phyloP scores from a whole-genome alignment of 37 sponge, comb jelly and placozoan species.

The Beroe forskalii region DNA sequence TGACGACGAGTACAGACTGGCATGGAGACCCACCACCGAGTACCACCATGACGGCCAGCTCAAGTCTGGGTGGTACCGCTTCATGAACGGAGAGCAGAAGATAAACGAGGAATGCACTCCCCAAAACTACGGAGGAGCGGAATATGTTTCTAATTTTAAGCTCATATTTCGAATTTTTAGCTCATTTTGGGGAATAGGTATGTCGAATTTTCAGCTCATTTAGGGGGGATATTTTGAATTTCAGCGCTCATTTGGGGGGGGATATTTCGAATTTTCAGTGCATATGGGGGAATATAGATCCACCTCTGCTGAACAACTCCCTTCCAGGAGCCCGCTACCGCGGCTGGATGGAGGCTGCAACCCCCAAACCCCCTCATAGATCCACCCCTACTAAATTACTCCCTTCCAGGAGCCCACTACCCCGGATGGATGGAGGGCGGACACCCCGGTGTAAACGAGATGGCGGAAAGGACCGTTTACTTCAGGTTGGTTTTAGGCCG shows the following conservation, averaged over 20 bases:
- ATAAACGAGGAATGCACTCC: constrained; percentile 62
- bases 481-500: no score
- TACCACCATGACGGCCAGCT: neutral
- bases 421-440: constrained; percentile 60
- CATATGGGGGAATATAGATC: no score
- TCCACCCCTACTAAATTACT: no score
- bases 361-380: no score
- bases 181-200: neutral
- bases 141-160: no score
- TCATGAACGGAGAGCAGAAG: constrained; percentile 37
- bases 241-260: neutral
- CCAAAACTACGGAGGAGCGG: neutral
- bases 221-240: neutral
- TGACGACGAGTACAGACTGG: constrained; percentile 33
- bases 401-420: no score
- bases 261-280: no score
- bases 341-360: no score
- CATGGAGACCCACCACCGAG: neutral
- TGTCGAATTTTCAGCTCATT: neutral
- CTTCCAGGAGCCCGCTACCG: no score
- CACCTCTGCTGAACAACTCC: no score
- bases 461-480: neutral
- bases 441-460: constrained; percentile 14
- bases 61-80: constrained; percentile 35
- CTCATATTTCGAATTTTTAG: neutral